These are phyloP conservation scores for Atractosteus spatula DNA, from an alignment of 2,113 vertebrate species.

Conservation along the genomic window DNA sequence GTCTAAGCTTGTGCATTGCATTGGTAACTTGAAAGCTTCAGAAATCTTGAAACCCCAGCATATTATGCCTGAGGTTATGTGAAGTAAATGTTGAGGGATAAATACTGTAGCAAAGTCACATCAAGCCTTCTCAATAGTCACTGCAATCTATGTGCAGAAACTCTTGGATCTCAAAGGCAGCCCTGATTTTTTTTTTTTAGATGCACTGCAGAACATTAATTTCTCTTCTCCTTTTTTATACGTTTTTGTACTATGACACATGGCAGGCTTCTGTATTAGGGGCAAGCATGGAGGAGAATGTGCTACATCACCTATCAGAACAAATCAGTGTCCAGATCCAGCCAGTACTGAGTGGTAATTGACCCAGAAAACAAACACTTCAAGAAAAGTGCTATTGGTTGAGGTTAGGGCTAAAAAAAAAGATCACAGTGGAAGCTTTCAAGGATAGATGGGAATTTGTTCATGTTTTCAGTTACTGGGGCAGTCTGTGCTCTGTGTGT, in stretches of 20 bases:
- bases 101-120: too few relatives aligned
- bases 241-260: constrained; percentile 1
- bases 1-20: too few relatives aligned
- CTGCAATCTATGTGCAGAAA: neutral
- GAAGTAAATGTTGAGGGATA: too few relatives aligned
- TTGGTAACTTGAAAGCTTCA: too few relatives aligned
- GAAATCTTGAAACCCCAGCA: too few relatives aligned
- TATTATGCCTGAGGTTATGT: too few relatives aligned
- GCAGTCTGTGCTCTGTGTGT: neutral
- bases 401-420: neutral
- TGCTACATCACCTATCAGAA: constrained; percentile 29
- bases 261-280: constrained; percentile 18
- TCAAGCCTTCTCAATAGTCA: too few relatives aligned
- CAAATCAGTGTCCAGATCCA: constrained; percentile 28
- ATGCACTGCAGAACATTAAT: neutral
- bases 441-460: too few relatives aligned
- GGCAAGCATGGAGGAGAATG: constrained; percentile 10
- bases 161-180: neutral
- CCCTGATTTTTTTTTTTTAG: neutral
- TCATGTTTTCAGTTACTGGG: neutral
- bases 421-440: constrained; percentile 3
- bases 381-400: neutral
- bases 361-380: constrained; percentile 26
- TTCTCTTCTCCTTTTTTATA: neutral
- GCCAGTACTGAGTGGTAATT: constrained; percentile 30